These are phyloP conservation scores for Erebia ligea DNA, from an alignment of 2,888 invertebrate species.

Conservation along the genomic window DNA sequence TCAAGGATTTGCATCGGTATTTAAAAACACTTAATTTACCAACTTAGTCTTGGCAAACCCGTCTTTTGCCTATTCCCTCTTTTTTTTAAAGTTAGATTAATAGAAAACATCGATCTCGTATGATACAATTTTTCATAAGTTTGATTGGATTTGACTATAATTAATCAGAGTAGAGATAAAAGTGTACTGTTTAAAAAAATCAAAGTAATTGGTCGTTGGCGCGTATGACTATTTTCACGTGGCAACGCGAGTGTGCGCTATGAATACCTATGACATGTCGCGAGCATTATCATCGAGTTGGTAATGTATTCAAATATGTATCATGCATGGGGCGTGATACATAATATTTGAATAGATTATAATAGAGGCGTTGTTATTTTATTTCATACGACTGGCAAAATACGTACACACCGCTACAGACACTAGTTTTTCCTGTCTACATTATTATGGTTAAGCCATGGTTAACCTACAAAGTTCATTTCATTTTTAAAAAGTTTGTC, in stretches of 20 bases:
- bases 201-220: background rate
- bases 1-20: too few relatives aligned
- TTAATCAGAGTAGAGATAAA: background rate
- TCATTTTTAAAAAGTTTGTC: too few relatives aligned
- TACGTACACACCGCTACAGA: background rate
- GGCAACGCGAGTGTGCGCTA: slow-evolving; percentile 67
- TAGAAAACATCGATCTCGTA: too few relatives aligned
- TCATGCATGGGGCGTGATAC: slow-evolving; percentile 52
- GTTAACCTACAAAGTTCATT: background rate
- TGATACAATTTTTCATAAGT: too few relatives aligned
- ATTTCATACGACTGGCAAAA: slow-evolving; percentile 12
- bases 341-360: slow-evolving; percentile 23
- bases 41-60: too few relatives aligned
- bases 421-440: slow-evolving; percentile 5
- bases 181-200: background rate
- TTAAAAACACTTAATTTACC: too few relatives aligned
- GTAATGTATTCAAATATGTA: slow-evolving; percentile 84
- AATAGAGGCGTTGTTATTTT: slow-evolving; percentile 21
- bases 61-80: too few relatives aligned
- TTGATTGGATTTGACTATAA: background rate
- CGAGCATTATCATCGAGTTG: slow-evolving; percentile 76
- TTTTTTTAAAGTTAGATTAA: too few relatives aligned
- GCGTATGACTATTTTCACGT: slow-evolving; percentile 50
- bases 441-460: too few relatives aligned
- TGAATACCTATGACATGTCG: slow-evolving; percentile 77